phyloP scores from a whole-genome alignment of 2,888 invertebrate species.

The Cistogaster globosa region DNA sequence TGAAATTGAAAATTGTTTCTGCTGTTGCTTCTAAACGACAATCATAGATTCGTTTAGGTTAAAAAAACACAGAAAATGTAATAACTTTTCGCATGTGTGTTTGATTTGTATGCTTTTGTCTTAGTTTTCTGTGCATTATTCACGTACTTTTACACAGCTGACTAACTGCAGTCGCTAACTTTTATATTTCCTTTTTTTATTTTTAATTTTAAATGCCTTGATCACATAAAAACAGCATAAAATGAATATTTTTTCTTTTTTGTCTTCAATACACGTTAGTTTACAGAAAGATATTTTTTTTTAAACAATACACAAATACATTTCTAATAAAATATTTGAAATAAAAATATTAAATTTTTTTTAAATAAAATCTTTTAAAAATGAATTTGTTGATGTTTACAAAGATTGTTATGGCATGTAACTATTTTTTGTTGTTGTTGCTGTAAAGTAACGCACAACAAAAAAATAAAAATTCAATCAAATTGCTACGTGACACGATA shows the following conservation, averaged over 20 bases:
- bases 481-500: constrained; percentile 65
- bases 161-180: constrained; percentile 6
- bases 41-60: constrained; percentile 45
- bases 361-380: constrained; percentile 46
- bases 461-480: constrained; percentile 44
- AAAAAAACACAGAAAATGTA: neutral
- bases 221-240: constrained; percentile 2
- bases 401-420: constrained; percentile 23
- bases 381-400: too few species aligned
- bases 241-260: neutral
- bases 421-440: constrained; percentile 9
- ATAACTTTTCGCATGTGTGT: constrained; percentile 13
- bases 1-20: constrained; percentile 56
- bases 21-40: constrained; percentile 52
- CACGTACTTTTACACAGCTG: constrained; percentile 15
- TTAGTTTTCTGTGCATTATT: constrained; percentile 37
- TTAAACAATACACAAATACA: constrained; percentile 12
- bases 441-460: constrained; percentile 36
- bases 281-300: too few species aligned
- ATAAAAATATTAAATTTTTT: neutral
- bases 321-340: constrained; percentile 35
- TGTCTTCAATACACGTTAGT: too few species aligned
- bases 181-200: neutral
- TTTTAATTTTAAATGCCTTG: constrained; percentile 22
- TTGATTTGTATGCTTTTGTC: constrained; percentile 23